Evolutionary conservation across 2,113 vertebrate species (phyloP).

Genomic region (Trochalopteron elliotii): DNA sequence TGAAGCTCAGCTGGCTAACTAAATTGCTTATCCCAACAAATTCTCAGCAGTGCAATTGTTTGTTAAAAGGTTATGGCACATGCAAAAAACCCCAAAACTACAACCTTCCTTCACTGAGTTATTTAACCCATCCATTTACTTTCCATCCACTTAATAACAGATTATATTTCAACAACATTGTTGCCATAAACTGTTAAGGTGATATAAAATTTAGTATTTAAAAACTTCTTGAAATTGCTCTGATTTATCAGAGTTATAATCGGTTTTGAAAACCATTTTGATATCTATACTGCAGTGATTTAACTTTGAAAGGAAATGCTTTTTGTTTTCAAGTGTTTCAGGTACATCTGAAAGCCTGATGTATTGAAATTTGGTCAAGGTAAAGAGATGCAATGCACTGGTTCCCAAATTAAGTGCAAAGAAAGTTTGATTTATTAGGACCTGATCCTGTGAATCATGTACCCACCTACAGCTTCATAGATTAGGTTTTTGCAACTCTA

Average conservation of each 20-base stretch:
- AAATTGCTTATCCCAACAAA: not conserved
- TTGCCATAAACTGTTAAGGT: not conserved
- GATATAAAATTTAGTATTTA: not conserved
- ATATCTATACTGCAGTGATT: not conserved
- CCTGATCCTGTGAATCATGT: conserved; percentile 24
- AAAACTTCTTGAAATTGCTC: not conserved
- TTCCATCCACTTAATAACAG: not conserved
- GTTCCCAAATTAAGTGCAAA: not conserved
- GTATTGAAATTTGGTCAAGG: not conserved
- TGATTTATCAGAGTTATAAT: not conserved
- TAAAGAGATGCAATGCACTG: not conserved
- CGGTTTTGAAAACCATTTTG: not conserved
- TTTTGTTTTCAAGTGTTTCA: not conserved
- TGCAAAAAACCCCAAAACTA: not conserved
- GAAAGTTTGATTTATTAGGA: conserved; percentile 33
- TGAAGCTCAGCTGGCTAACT: not conserved
- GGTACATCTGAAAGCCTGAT: not conserved
- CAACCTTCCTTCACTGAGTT: not conserved
- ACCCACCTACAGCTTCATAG: conserved; percentile 13
- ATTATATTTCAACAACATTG: not conserved
- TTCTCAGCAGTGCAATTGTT: not conserved
- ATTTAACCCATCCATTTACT: not conserved
- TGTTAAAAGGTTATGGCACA: not conserved
- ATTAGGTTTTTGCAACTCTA: not conserved
- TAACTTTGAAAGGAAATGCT: not conserved